Conservation (phyloP, 2,797 vertebrate species). For the Sebastes itinus region DNA sequence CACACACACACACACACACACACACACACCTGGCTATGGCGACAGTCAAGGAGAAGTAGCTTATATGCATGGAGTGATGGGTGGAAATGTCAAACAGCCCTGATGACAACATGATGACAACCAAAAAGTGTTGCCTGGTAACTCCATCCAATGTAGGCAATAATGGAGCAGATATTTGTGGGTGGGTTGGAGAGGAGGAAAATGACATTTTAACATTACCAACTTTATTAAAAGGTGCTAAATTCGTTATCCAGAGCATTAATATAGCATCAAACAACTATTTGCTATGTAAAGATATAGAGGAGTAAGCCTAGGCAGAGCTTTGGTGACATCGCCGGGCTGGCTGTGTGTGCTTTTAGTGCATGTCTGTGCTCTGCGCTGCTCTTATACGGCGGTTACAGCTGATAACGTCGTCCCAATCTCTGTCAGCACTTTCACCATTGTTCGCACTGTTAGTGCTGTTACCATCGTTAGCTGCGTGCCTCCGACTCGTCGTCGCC, state of each 20-base stretch:
- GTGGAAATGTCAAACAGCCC: not conserved
- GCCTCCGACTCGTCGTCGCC: too few relatives aligned
- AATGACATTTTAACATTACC: not conserved
- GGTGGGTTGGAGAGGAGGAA: not conserved
- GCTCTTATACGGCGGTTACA: too few relatives aligned
- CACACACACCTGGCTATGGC: not conserved
- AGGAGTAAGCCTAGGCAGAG: too few relatives aligned
- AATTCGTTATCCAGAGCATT: too few relatives aligned
- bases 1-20: not conserved
- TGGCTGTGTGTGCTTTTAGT: rapidly evolving
- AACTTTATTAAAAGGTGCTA: not conserved
- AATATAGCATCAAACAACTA: too few relatives aligned
- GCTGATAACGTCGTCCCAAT: too few relatives aligned
- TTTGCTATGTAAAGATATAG: too few relatives aligned
- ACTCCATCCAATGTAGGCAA: slow-evolving; percentile 4
- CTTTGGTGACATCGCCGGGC: too few relatives aligned
- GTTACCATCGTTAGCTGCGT: too few relatives aligned
- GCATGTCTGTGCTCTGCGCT: rapidly evolving
- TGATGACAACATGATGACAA: slow-evolving; percentile 11
- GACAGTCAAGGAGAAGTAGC: not conserved
- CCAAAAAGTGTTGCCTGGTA: slow-evolving; percentile 33
- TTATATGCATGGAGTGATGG: not conserved
- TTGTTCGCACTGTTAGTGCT: too few relatives aligned
- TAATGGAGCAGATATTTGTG: not conserved
- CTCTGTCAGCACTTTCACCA: too few relatives aligned